Evolutionary conservation across 2,797 vertebrate species (phyloP).

Genomic region (Acanthornis magna): DNA sequence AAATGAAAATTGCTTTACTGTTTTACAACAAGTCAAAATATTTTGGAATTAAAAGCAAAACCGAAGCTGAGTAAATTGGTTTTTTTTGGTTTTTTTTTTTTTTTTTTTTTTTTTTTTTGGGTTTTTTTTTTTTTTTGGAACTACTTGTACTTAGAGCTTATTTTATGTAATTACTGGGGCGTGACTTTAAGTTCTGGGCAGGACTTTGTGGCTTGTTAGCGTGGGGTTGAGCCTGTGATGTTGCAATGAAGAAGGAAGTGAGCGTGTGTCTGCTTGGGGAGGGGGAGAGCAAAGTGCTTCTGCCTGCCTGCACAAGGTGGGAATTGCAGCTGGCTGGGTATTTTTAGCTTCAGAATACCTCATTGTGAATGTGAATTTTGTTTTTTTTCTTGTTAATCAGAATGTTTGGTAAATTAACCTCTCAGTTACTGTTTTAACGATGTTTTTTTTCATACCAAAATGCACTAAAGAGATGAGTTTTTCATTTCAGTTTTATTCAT

Average conservation of each 20-base stretch:
- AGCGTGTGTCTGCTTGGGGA: background rate
- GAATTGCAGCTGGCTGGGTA: conserved; percentile 56
- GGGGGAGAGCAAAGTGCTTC: conserved; percentile 5
- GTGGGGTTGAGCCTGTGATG: conserved; percentile 27
- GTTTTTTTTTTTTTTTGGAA: background rate
- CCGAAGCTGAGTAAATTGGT: background rate
- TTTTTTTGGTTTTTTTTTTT: background rate
- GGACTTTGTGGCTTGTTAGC: conserved; percentile 26
- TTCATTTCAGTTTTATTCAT: background rate
- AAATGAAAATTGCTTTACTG: background rate
- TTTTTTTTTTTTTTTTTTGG: background rate
- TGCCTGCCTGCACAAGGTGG: conserved; percentile 49
- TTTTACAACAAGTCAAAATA: background rate
- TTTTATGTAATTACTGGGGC: conserved; percentile 32
- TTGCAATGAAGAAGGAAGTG: conserved; percentile 62
- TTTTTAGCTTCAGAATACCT: conserved; percentile 47
- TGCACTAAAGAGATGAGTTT: background rate
- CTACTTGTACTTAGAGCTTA: background rate
- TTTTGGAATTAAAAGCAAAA: conserved; percentile 8
- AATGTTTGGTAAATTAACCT: background rate
- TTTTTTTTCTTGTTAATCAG: background rate
- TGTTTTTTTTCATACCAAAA: background rate
- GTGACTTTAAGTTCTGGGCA: conserved; percentile 30
- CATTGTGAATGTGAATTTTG: background rate
- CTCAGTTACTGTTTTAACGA: background rate